Conservation (phyloP, 2,113 vertebrate species). For the Pseudorectes ferrugineus region DNA sequence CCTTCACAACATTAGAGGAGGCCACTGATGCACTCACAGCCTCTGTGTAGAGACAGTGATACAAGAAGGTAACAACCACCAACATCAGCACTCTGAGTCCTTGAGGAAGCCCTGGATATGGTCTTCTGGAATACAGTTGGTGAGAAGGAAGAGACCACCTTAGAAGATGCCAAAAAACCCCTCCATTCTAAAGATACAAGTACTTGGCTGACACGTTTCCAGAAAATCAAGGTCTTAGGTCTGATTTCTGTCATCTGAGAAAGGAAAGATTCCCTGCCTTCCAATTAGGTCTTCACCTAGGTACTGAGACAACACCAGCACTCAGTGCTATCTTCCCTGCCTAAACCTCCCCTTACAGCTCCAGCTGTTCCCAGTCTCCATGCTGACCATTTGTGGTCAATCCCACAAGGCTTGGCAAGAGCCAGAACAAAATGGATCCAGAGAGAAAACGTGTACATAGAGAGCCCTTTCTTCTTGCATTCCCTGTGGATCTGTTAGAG, state of each 20-base stretch:
- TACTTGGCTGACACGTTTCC: background rate
- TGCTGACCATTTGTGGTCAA: background rate
- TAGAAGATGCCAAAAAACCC: background rate
- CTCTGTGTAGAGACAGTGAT: background rate
- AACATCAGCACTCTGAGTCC: background rate
- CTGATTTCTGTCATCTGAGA: background rate
- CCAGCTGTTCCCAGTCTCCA: background rate
- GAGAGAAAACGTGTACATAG: background rate
- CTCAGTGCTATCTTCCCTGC: rapidly evolving
- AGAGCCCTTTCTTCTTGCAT: background rate
- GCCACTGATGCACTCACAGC: background rate
- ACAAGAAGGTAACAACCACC: background rate
- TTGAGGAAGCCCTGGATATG: background rate
- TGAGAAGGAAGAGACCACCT: background rate
- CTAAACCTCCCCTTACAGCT: background rate
- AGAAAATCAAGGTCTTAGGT: background rate
- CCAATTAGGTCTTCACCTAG: background rate
- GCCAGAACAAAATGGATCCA: background rate
- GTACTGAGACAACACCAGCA: background rate
- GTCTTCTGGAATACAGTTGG: background rate
- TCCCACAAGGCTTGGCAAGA: background rate
- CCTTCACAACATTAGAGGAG: background rate
- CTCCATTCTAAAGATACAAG: background rate
- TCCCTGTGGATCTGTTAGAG: background rate
- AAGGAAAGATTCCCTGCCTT: background rate